Conservation (phyloP, 2,113 vertebrate genomes). For the Phylloscopus trochiloides region DNA sequence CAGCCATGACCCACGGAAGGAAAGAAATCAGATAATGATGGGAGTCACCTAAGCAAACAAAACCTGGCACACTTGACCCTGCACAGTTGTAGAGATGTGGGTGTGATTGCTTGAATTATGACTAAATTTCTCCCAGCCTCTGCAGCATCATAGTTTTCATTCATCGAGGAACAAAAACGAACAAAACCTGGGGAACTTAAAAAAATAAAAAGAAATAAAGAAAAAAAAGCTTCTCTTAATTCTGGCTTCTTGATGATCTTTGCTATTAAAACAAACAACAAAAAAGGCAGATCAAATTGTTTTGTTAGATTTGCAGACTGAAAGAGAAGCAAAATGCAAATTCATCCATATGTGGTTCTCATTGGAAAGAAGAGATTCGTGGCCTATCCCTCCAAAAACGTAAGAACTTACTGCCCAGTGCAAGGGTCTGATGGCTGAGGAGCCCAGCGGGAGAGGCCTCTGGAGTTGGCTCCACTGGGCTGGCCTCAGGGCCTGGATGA, state of each 20-base stretch:
- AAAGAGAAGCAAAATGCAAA: background rate
- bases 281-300: background rate
- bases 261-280: background rate
- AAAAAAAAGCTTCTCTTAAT: background rate
- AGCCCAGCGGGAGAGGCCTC: accelerated
- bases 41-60: background rate
- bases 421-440: background rate
- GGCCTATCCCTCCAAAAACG: accelerated
- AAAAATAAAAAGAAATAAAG: background rate
- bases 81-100: background rate
- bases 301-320: background rate
- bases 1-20: background rate
- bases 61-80: background rate
- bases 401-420: too few species aligned
- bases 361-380: background rate
- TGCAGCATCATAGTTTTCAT: background rate
- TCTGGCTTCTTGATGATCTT: background rate
- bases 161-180: background rate
- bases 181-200: background rate
- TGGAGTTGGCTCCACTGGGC: accelerated
- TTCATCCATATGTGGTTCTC: background rate
- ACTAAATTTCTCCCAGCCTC: background rate
- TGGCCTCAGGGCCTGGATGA: background rate
- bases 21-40: background rate
- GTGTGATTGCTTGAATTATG: background rate